Percentiles rank a stretch among this genome's conserved stretches.
Conservation (phyloP, 2,888 invertebrate genomes). For the Venustoraphidia nigricollis region DNA sequence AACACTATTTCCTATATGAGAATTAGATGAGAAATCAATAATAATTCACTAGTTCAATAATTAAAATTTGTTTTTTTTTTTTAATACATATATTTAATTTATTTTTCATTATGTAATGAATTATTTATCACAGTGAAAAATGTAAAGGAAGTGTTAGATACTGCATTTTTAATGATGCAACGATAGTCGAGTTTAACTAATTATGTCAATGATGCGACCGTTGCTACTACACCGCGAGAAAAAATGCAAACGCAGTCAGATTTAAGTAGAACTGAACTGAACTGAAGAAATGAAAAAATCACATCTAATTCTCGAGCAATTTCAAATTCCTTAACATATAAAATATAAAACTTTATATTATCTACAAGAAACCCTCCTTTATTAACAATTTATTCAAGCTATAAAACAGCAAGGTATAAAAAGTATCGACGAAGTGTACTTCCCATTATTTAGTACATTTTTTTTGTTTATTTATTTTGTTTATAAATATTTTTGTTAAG, state of each 20-base stretch:
- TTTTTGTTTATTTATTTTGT: conserved; percentile 2
- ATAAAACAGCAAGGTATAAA: conserved; percentile 7
- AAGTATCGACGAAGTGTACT: conserved; percentile 6
- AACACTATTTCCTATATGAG: neutral
- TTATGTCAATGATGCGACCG: no score
- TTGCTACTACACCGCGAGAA: no score
- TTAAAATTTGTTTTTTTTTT: conserved; percentile 1
- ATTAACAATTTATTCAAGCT: conserved; percentile 2
- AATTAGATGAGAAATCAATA: neutral
- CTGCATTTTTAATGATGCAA: no score
- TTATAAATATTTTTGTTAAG: conserved; percentile 3
- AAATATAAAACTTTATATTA: neutral
- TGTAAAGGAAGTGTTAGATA: neutral
- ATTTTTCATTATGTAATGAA: neutral
- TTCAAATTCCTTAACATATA: no score
- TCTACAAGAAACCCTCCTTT: conserved; percentile 2
- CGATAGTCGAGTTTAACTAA: no score
- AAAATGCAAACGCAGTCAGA: no score
- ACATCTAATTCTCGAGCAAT: no score
- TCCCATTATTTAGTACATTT: conserved; percentile 2
- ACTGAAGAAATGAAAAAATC: no score
- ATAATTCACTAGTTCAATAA: neutral
- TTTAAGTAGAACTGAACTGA: no score
- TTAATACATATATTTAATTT: conserved; percentile 3
- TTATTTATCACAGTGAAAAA: neutral